Percentiles rank a stretch among this genome's conserved stretches.
Evolutionary conservation across 2,888 invertebrate species (phyloP).

Genomic region (Chalcis sispes): DNA sequence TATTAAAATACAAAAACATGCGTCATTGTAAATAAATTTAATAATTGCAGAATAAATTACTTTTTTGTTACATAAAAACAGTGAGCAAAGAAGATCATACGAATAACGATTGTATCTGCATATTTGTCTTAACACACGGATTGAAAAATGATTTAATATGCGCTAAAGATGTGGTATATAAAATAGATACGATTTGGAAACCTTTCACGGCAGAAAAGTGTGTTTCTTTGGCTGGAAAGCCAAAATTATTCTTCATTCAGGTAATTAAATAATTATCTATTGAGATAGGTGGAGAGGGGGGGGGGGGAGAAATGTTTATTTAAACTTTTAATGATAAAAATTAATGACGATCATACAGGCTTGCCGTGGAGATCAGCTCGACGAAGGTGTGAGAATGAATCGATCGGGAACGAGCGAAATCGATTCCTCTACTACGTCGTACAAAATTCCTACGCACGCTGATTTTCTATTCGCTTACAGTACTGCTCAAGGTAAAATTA

Average conservation of each 20-base stretch:
- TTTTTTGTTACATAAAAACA: slow-evolving; percentile 61
- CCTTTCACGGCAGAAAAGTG: slow-evolving; percentile 79
- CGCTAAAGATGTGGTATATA: slow-evolving; percentile 77
- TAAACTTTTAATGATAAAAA: slow-evolving; percentile 11
- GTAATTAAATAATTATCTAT: slow-evolving; percentile 66
- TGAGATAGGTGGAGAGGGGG: too few relatives aligned
- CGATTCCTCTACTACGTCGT: slow-evolving; percentile 67
- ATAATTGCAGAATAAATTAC: too few relatives aligned
- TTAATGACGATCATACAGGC: slow-evolving; percentile 73
- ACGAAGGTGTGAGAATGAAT: slow-evolving; percentile 73
- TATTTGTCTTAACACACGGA: slow-evolving; percentile 80
- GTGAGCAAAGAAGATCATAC: slow-evolving; percentile 77
- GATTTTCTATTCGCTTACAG: slow-evolving; percentile 80
- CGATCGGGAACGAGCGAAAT: slow-evolving; percentile 65
- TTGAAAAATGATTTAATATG: slow-evolving; percentile 77
- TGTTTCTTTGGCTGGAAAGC: slow-evolving; percentile 79
- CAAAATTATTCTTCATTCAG: slow-evolving; percentile 81
- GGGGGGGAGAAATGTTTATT: neutral
- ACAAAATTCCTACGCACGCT: slow-evolving; percentile 78
- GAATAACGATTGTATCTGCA: slow-evolving; percentile 78
- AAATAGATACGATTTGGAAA: slow-evolving; percentile 77
- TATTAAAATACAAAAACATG: too few relatives aligned
- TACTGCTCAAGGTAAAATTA: slow-evolving; percentile 77
- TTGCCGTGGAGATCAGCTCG: slow-evolving; percentile 76
- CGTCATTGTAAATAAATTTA: neutral